phyloP scores from a whole-genome alignment of 1,140 invertebrate species.

The honey bee (Apis mellifera) region Amel_HAv3.1 CM009943.2:7236001-7236500 shows the following conservation, averaged over 20 bases:
- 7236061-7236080: conserved; percentile 57
- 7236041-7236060: conserved; percentile 61
- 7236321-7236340: conserved; percentile 19
- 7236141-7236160: too few species aligned
- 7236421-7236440: conserved; percentile 43
- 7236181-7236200: too few species aligned
- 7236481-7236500: neutral
- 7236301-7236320: neutral
- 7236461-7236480: too few species aligned
- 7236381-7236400: neutral
- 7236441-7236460: neutral
- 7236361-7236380: conserved; percentile 10
- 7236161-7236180: too few species aligned
- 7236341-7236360: neutral
- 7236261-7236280: neutral
- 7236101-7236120: neutral
- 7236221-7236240: too few species aligned
- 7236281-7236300: neutral
- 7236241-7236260: too few species aligned
- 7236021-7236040: conserved; percentile 15
- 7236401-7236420: conserved; percentile 9
- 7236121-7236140: too few species aligned
- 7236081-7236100: conserved; percentile 38
- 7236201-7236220: too few species aligned
- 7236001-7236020: conserved; percentile 62